Evolutionary conservation across 2,113 vertebrate genomes (phyloP).

Genomic region (Pterocles burchelli): DNA sequence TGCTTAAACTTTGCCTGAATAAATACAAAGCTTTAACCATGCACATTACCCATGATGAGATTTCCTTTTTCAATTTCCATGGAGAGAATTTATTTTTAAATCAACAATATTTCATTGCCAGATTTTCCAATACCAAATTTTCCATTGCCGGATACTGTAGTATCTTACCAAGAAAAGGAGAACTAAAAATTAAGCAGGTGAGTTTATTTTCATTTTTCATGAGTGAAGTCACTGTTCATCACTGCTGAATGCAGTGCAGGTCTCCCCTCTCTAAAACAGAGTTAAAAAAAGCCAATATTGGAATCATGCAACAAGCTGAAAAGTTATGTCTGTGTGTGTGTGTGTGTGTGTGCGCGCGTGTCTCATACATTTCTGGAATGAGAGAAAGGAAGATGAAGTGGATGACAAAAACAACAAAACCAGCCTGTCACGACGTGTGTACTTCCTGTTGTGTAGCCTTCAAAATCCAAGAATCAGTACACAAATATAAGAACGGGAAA

Average conservation of each 20-base stretch:
- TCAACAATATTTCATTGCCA: background rate
- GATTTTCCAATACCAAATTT: background rate
- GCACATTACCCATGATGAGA: background rate
- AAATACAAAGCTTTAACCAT: conserved; percentile 10
- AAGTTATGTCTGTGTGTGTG: background rate
- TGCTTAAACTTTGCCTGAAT: background rate
- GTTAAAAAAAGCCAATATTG: background rate
- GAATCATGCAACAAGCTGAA: background rate
- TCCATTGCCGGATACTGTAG: background rate
- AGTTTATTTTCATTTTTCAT: background rate
- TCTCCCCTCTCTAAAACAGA: background rate
- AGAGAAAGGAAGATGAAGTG: background rate
- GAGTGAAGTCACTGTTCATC: background rate
- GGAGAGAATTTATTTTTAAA: conserved; percentile 4
- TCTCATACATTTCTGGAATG: background rate
- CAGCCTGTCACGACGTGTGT: background rate
- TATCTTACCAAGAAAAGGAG: background rate
- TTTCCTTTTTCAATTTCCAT: background rate
- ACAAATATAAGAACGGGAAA: background rate
- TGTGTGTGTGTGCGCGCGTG: background rate
- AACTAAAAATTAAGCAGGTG: background rate
- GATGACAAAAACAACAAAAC: background rate
- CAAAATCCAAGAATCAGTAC: background rate
- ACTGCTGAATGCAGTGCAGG: background rate
- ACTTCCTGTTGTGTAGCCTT: background rate